Evolutionary conservation across 2,113 vertebrate genomes (phyloP).

Genomic region (Proterorhinus semilunaris): DNA sequence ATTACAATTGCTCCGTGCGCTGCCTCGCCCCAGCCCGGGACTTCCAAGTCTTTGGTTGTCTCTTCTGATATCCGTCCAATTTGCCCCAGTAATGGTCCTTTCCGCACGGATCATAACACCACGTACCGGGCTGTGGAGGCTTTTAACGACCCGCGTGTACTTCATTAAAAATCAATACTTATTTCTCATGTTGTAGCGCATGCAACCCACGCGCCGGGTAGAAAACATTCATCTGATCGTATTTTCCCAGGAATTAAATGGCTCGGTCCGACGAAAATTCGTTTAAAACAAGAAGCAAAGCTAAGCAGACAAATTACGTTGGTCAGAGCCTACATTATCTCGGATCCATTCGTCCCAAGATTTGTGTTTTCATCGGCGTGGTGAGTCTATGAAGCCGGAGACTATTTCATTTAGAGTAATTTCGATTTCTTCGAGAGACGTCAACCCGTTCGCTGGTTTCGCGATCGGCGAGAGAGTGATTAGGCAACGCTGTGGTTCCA

Average conservation of each 20-base stretch:
- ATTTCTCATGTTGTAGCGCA: slow-evolving; percentile 4
- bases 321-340: slow-evolving; percentile 40
- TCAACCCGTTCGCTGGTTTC: slow-evolving; percentile 27
- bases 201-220: slow-evolving; percentile 8
- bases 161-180: slow-evolving; percentile 40
- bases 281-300: slow-evolving; percentile 25
- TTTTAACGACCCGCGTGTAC: slow-evolving; percentile 25
- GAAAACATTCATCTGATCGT: slow-evolving; percentile 19
- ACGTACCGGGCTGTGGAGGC: background rate
- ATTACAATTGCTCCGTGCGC: slow-evolving; percentile 51
- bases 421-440: slow-evolving; percentile 40
- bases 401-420: slow-evolving; percentile 52
- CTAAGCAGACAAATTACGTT: slow-evolving; percentile 37
- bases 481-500: slow-evolving; percentile 30
- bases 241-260: slow-evolving; percentile 32
- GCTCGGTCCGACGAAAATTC: slow-evolving; percentile 15
- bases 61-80: slow-evolving; percentile 29
- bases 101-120: background rate
- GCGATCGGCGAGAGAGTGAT: slow-evolving; percentile 42
- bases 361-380: slow-evolving; percentile 51
- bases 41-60: slow-evolving; percentile 26
- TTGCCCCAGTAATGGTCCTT: slow-evolving; percentile 4
- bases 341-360: slow-evolving; percentile 26
- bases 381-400: slow-evolving; percentile 31
- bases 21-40: slow-evolving; percentile 43